These are phyloP conservation scores for Papilio polytes DNA, from an alignment of 1,140 invertebrate genomes.

Conservation along the genomic window DNA sequence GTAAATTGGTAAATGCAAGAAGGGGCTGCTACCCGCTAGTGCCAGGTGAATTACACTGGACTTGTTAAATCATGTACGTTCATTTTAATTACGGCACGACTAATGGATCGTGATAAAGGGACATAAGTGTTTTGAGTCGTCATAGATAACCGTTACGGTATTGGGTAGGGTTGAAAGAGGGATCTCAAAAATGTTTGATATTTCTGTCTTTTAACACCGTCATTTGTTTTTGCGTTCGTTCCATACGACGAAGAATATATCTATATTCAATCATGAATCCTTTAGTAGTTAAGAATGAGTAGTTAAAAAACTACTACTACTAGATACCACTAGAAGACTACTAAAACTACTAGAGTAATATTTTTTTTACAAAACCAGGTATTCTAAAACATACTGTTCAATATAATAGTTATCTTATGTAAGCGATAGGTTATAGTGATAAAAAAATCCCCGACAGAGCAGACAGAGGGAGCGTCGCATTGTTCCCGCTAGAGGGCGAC, in stretches of 20 bases:
- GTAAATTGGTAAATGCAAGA: constrained; percentile 80
- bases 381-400: neutral
- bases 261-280: neutral
- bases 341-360: too few relatives aligned
- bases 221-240: neutral
- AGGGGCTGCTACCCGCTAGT: constrained; percentile 41
- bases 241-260: neutral
- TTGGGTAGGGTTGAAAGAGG: neutral
- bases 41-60: constrained; percentile 43
- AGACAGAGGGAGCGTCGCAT: constrained; percentile 6
- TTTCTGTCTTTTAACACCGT: neutral
- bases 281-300: too few relatives aligned
- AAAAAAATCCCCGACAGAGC: constrained; percentile 14
- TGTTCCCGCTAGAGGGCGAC: constrained; percentile 23
- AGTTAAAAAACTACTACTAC: too few relatives aligned
- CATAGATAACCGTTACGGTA: constrained; percentile 8
- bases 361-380: neutral
- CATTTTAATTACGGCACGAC: constrained; percentile 29
- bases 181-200: neutral
- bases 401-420: neutral
- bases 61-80: constrained; percentile 41
- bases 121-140: constrained; percentile 9
- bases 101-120: constrained; percentile 25
- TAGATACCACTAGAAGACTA: too few relatives aligned
- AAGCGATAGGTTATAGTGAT: constrained; percentile 6